Evolutionary conservation across 2,113 vertebrate genomes (phyloP), one percentile per base, ranked within the genome.

Genomic region (Hemichromis elongatus): DNA sequence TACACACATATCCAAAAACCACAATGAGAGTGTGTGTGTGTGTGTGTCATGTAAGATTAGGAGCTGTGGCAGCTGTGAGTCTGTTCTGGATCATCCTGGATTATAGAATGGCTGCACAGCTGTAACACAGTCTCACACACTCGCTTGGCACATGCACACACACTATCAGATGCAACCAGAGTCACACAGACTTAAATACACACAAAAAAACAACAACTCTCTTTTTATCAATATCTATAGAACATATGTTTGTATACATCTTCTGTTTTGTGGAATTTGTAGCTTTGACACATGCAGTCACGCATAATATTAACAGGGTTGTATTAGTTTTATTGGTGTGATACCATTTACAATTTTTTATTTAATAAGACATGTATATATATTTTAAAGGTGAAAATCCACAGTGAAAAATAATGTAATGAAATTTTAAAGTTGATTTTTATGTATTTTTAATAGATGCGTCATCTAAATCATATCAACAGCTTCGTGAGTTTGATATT

Each of bases 11-110:
- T 90, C 28, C 85, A 80, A 90, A 90, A 93, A 90, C 47, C 77
- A 66, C 55, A 68, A 59, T 63, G 55, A 77, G 84, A 59, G 77
- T 73, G 19, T 37, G 30, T 61, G 56, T 28, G 33, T 35, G 33
- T 35, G 33, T 86, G 79, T 85, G 68, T 50, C 81, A 53, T 84
- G 89, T 89, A 89, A 90, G 94, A 95, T 95, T 95, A 95, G 89
- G 73, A 92, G 82, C 88, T 90, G 87, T 90, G 93, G 92, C 94
- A 95, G 95, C 92, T 95, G 94, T 92, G 92, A 78, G 88, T 88
- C 77, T 90, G 83, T 55, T 81, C 88, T 91, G 94, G 94, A 95
- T 96, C 90, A 95, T 95, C 94, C 93, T 87, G 94, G 95, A 95
- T 96, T 95, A 95, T 84, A 85, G 78, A 42, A 88, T 86, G 68